Conservation (phyloP, 2,113 vertebrate genomes). For the Isurus oxyrinchus region DNA sequence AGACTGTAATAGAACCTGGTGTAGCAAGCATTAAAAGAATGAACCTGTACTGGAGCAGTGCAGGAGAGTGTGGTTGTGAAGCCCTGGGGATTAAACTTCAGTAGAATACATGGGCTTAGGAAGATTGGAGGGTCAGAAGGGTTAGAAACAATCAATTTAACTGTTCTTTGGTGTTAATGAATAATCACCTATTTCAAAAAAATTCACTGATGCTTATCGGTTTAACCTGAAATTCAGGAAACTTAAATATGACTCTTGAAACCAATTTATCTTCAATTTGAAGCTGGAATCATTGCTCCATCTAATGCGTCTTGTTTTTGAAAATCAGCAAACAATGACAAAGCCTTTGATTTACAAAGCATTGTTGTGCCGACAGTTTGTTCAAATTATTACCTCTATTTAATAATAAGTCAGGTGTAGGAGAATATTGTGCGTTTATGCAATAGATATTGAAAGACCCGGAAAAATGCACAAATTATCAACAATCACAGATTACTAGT, state of each 20-base stretch:
- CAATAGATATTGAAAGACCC: background rate
- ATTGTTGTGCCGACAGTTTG: background rate
- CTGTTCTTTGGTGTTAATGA: background rate
- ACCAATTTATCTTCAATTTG: slow-evolving; percentile 2
- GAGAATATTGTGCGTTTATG: background rate
- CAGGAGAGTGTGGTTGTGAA: background rate
- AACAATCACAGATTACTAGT: background rate
- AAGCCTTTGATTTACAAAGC: background rate
- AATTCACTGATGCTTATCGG: background rate
- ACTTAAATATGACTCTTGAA: background rate
- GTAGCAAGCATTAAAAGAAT: background rate
- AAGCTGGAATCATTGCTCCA: background rate
- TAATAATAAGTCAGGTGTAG: background rate
- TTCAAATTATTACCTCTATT: background rate
- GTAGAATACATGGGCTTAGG: background rate
- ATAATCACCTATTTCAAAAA: background rate
- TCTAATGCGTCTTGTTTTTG: background rate
- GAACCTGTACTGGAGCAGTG: background rate
- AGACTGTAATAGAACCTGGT: background rate
- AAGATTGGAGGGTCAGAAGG: background rate
- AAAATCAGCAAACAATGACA: background rate
- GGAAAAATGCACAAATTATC: background rate
- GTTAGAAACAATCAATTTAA: slow-evolving; percentile 12
- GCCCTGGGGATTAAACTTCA: background rate
- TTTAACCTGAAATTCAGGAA: background rate